phyloP scores from a whole-genome alignment of 2,797 vertebrate species.

The Limosa lapponica region DNA sequence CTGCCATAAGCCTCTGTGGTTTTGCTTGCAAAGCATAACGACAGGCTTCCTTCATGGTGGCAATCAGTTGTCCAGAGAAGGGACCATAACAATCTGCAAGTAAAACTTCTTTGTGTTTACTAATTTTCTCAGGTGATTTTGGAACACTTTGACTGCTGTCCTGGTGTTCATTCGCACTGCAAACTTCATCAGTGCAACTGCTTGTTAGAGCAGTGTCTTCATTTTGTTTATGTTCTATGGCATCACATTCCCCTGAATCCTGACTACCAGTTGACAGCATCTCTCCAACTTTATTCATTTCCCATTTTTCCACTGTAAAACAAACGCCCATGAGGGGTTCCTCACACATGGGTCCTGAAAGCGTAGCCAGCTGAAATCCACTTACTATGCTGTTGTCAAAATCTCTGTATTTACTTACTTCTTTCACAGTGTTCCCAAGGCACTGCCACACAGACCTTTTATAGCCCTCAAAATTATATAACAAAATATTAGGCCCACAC shows the following conservation, averaged over 20 bases:
- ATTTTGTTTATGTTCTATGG: neutral
- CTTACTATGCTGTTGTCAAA: slow-evolving; percentile 94
- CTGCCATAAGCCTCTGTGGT: slow-evolving; percentile 95
- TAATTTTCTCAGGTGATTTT: neutral
- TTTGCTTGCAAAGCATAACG: slow-evolving; percentile 89
- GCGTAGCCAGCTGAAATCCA: slow-evolving; percentile 93
- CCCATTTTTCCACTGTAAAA: slow-evolving; percentile 90
- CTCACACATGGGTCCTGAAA: slow-evolving; percentile 96
- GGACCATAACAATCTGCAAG: slow-evolving; percentile 88
- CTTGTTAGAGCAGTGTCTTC: neutral
- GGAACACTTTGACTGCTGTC: neutral
- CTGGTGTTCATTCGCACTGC: neutral
- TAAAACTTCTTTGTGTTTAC: slow-evolving; percentile 61
- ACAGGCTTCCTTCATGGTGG: slow-evolving; percentile 94
- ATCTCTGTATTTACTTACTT: slow-evolving; percentile 75
- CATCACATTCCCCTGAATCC: slow-evolving; percentile 28
- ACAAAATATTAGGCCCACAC: slow-evolving; percentile 92
- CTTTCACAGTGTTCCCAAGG: slow-evolving; percentile 66
- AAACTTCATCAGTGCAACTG: neutral
- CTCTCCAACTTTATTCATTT: slow-evolving; percentile 77
- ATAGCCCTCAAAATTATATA: slow-evolving; percentile 85
- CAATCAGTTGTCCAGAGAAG: slow-evolving; percentile 94
- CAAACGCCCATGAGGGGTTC: slow-evolving; percentile 98
- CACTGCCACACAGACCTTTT: slow-evolving; percentile 89
- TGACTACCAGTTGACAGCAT: slow-evolving; percentile 12